These are phyloP conservation scores for Brachionus koreanus DNA, from an alignment of 1,140 invertebrate genomes.

Conservation along the genomic window DNA sequence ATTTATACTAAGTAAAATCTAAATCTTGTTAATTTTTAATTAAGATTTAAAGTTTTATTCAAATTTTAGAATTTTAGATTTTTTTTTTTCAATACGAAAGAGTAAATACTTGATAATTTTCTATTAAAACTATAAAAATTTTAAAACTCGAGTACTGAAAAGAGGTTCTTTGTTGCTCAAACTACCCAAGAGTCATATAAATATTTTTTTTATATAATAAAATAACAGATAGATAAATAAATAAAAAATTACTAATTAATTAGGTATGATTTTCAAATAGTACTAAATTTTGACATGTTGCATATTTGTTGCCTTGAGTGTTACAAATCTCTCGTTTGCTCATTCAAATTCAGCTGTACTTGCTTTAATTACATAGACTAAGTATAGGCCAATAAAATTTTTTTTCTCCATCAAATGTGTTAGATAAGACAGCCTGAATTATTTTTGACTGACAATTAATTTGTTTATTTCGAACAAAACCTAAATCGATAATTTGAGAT, in stretches of 20 bases:
- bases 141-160: too few relatives aligned
- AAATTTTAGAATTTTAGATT: too few relatives aligned
- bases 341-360: neutral
- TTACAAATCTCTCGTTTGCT: slow-evolving; percentile 23
- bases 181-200: too few relatives aligned
- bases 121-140: too few relatives aligned
- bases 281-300: neutral
- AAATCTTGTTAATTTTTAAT: too few relatives aligned
- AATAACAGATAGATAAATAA: too few relatives aligned
- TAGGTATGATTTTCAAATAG: slow-evolving; percentile 17
- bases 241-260: slow-evolving; percentile 20
- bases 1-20: too few relatives aligned
- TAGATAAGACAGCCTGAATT: slow-evolving; percentile 10
- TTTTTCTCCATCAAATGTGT: neutral
- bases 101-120: too few relatives aligned
- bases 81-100: too few relatives aligned
- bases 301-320: neutral
- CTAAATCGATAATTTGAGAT: slow-evolving; percentile 13
- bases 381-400: neutral
- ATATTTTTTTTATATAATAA: too few relatives aligned
- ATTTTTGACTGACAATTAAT: neutral
- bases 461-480: neutral
- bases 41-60: too few relatives aligned
- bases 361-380: neutral
- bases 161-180: too few relatives aligned